These are phyloP conservation scores for Calycopis cecrops DNA, from an alignment of 1,140 invertebrate genomes.

Conservation along the genomic window DNA sequence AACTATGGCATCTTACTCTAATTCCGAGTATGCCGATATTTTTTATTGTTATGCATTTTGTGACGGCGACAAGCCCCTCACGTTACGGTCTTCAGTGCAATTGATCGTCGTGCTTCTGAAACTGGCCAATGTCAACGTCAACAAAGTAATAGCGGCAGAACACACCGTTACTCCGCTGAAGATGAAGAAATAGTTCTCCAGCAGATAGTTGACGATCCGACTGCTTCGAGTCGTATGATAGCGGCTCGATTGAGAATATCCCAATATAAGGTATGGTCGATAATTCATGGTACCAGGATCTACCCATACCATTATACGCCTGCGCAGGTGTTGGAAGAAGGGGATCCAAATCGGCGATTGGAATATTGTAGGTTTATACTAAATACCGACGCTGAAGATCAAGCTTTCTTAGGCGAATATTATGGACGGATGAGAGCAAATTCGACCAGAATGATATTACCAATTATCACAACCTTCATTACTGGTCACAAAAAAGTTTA, in stretches of 20 bases:
- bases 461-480: constrained; percentile 56
- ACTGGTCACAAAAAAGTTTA: constrained; percentile 41
- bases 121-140: too few species aligned
- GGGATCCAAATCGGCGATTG: constrained; percentile 26
- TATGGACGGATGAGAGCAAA: constrained; percentile 48
- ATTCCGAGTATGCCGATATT: too few species aligned
- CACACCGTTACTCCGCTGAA: too few species aligned
- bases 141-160: too few species aligned
- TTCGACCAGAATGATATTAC: constrained; percentile 43
- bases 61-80: too few species aligned
- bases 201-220: neutral
- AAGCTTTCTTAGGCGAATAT: constrained; percentile 33
- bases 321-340: constrained; percentile 26
- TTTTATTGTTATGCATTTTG: too few species aligned
- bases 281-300: neutral
- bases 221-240: neutral
- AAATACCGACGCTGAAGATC: constrained; percentile 27
- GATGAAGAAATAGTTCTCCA: constrained; percentile 8
- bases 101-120: too few species aligned
- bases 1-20: too few species aligned
- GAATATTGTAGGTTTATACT: constrained; percentile 29
- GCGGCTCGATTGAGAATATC: constrained; percentile 1
- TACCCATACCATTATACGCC: constrained; percentile 23
- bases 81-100: too few species aligned
- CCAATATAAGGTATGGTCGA: constrained; percentile 15